These are phyloP conservation scores for Anableps anableps DNA, from an alignment of 2,797 vertebrate genomes.

Conservation along the genomic window DNA sequence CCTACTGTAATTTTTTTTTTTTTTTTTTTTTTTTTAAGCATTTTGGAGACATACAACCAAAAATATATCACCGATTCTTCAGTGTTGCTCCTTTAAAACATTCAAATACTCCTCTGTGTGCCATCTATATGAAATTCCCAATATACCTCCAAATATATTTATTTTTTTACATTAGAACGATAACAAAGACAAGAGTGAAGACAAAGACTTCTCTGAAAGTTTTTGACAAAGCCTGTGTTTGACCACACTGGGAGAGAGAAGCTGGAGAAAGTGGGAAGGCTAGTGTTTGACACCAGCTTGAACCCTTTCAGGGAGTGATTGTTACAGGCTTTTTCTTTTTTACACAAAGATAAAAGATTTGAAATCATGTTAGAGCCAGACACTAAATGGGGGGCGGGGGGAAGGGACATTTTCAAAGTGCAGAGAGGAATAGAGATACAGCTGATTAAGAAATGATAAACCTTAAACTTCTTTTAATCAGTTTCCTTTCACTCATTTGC, in stretches of 20 bases:
- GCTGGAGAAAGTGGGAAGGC: slow-evolving; percentile 18
- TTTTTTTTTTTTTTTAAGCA: slow-evolving; percentile 23
- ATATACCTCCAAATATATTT: slow-evolving; percentile 48
- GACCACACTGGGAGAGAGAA: slow-evolving; percentile 32
- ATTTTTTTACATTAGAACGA: slow-evolving; percentile 58
- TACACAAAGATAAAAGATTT: not conserved
- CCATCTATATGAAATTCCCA: slow-evolving; percentile 43
- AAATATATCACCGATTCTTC: not conserved
- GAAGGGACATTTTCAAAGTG: not conserved
- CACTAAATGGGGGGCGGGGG: not conserved
- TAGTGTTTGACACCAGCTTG: slow-evolving; percentile 35
- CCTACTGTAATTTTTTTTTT: not conserved
- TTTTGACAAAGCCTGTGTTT: slow-evolving; percentile 43
- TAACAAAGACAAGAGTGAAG: slow-evolving; percentile 26
- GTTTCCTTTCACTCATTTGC: slow-evolving; percentile 3
- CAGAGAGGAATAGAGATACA: not conserved
- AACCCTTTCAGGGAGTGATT: slow-evolving; percentile 51
- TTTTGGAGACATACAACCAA: slow-evolving; percentile 31
- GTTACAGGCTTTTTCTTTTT: slow-evolving; percentile 15
- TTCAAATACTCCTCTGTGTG: slow-evolving; percentile 51
- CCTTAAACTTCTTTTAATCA: slow-evolving; percentile 1
- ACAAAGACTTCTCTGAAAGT: slow-evolving; percentile 17
- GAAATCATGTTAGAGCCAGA: not conserved
- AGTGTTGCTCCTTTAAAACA: slow-evolving; percentile 46
- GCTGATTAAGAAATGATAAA: not conserved